Conservation (phyloP, 2,888 invertebrate species). For the Liopterus haemorrhoidalis region DNA sequence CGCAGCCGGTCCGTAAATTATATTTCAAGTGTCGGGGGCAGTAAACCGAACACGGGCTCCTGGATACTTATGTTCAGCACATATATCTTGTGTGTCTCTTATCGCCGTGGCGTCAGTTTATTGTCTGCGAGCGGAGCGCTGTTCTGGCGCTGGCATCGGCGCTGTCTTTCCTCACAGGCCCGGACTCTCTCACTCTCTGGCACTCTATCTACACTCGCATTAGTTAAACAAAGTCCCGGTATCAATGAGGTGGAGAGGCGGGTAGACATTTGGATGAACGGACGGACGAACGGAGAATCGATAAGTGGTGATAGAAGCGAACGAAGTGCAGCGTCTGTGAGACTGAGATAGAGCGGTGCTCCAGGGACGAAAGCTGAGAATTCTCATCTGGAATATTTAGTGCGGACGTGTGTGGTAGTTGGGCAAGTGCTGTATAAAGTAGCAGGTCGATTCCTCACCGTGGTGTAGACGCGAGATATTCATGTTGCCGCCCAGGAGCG, state of each 20-base stretch:
- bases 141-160: too few species aligned
- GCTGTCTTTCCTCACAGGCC: too few species aligned
- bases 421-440: too few species aligned
- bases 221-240: too few species aligned
- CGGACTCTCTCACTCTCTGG: too few species aligned
- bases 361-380: slow-evolving; percentile 18
- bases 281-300: not conserved
- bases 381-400: slow-evolving; percentile 26
- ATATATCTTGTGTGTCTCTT: slow-evolving; percentile 22
- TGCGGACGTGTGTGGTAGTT: slow-evolving; percentile 21
- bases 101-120: slow-evolving; percentile 20
- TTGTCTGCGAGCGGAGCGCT: slow-evolving; percentile 16
- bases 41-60: slow-evolving; percentile 9
- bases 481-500: too few species aligned
- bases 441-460: too few species aligned
- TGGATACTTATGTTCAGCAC: slow-evolving; percentile 28
- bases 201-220: too few species aligned
- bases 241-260: too few species aligned
- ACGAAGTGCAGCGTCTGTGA: slow-evolving; percentile 16
- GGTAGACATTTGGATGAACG: too few species aligned
- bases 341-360: too few species aligned
- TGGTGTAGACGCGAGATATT: too few species aligned
- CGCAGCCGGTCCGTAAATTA: slow-evolving; percentile 15
- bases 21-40: slow-evolving; percentile 10
- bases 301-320: not conserved